Evolutionary conservation across 1,140 invertebrate species (phyloP).

Genomic region (Philotrypesis tridentata): DNA sequence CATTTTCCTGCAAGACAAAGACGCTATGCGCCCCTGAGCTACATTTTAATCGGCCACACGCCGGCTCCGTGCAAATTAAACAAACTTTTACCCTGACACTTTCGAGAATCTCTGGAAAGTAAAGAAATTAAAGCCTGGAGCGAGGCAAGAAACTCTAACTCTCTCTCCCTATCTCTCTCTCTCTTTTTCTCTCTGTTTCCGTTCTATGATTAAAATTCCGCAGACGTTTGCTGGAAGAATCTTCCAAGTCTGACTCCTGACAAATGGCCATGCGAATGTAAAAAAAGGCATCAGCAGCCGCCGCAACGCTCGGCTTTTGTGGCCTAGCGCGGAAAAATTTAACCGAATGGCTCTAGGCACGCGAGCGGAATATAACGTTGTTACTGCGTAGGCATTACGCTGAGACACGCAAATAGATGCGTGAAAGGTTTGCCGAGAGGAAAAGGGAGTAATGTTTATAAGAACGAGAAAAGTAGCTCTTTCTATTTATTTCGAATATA

Average conservation of each 20-base stretch:
- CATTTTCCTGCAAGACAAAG: too few species aligned
- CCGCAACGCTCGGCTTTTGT: neutral
- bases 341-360: neutral
- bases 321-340: slow-evolving; percentile 2
- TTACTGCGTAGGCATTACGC: neutral
- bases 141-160: neutral
- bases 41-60: too few species aligned
- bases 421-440: neutral
- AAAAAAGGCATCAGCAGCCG: slow-evolving; percentile 7
- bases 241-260: neutral
- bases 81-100: neutral
- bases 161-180: neutral
- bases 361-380: slow-evolving; percentile 4
- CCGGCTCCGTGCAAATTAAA: neutral
- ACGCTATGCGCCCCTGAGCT: too few species aligned
- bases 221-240: neutral
- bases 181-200: neutral
- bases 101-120: neutral
- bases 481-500: neutral
- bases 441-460: neutral
- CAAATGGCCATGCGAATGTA: slow-evolving; percentile 12
- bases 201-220: slow-evolving; percentile 33
- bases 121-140: neutral
- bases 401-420: slow-evolving; percentile 25
- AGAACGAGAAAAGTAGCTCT: neutral